Conservation (phyloP, 2,113 vertebrate species). For the Pteronura brasiliensis region DNA sequence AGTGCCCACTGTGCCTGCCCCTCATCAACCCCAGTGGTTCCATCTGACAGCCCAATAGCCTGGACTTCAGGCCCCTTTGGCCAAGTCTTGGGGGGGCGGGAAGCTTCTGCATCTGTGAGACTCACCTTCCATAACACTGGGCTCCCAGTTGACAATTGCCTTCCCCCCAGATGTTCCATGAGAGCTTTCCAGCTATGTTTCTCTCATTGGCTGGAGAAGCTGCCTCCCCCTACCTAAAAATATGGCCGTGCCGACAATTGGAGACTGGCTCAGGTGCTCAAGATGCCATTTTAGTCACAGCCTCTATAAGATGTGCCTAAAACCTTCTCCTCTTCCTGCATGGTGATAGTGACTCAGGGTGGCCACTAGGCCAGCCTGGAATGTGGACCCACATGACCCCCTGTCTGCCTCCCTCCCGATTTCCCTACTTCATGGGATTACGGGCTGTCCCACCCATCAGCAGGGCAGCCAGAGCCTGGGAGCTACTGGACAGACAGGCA, state of each 20-base stretch:
- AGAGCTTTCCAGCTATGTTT: rapidly evolving
- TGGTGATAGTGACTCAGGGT: neutral
- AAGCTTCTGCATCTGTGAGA: neutral
- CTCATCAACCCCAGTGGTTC: neutral
- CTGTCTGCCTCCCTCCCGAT: no score
- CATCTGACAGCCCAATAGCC: rapidly evolving
- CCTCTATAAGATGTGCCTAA: neutral
- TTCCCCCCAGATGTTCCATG: neutral
- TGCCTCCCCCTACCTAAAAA: neutral
- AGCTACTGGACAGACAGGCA: neutral
- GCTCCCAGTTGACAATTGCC: neutral
- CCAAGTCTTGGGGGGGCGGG: neutral
- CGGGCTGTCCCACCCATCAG: neutral
- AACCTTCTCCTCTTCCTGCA: neutral
- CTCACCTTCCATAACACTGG: neutral
- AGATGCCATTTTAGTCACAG: neutral
- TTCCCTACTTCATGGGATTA: neutral
- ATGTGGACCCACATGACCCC: no score
- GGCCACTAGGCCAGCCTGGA: neutral
- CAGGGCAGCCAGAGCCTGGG: rapidly evolving
- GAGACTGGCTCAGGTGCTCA: neutral
- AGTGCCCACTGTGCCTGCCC: neutral
- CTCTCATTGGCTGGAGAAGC: neutral
- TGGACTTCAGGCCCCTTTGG: neutral
- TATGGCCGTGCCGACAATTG: neutral